A percentile compares a stretch with the other conserved stretches of the same genome.
Conservation (phyloP, 1,140 invertebrate species). For the Drosophila equinoxialis region DNA sequence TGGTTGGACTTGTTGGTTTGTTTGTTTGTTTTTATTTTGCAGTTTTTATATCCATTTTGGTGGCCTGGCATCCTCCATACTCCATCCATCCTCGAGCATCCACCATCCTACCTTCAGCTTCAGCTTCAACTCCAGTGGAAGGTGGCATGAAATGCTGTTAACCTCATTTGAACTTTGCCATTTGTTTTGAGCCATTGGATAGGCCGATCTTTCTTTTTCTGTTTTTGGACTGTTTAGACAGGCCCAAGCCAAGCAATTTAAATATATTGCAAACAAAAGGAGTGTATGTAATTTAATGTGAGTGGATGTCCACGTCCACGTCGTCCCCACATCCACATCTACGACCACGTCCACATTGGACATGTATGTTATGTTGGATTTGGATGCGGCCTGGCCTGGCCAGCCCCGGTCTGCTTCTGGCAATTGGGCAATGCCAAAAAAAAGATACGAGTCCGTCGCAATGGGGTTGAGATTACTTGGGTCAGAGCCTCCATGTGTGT, state of each 20-base stretch:
- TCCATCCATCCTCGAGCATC: constrained; percentile 26
- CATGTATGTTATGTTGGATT: constrained; percentile 35
- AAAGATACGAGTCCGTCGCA: constrained; percentile 46
- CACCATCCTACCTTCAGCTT: constrained; percentile 34
- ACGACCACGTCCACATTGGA: constrained; percentile 7
- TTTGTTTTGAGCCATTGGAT: constrained; percentile 81
- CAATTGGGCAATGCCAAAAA: constrained; percentile 50
- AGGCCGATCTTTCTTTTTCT: constrained; percentile 66
- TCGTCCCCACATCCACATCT: no score
- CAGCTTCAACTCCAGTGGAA: constrained; percentile 44
- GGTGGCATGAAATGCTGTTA: constrained; percentile 78
- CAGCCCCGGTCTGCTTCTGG: constrained; percentile 24
- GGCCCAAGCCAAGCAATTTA: constrained; percentile 62
- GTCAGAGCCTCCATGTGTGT: constrained; percentile 34
- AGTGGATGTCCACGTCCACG: constrained; percentile 33
- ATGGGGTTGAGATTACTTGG: constrained; percentile 47
- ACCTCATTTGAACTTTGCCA: constrained; percentile 80
- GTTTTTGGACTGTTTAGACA: constrained; percentile 62
- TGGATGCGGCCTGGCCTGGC: constrained; percentile 20
- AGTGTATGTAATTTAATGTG: constrained; percentile 77
- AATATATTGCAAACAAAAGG: constrained; percentile 76
- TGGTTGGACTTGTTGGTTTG: constrained; percentile 56
- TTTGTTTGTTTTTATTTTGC: constrained; percentile 51
- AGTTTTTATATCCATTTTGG: constrained; percentile 68
- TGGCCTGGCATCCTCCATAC: constrained; percentile 54